phyloP scores from a whole-genome alignment of 64 coral and sea anemone species.

The Stichodactyla mertensii region DNA sequence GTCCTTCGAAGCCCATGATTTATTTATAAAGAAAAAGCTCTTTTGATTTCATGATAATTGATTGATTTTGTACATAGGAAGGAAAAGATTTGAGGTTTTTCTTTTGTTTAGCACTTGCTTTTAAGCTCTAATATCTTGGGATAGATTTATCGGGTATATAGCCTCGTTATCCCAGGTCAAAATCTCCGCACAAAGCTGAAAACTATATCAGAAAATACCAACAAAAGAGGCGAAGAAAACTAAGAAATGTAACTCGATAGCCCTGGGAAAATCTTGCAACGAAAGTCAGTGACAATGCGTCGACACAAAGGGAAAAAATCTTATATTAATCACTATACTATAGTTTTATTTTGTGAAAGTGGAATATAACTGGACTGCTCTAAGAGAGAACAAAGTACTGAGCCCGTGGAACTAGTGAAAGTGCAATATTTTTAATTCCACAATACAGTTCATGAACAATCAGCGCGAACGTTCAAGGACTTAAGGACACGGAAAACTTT shows the following conservation, averaged over 20 bases:
- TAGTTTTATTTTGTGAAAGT: too few relatives aligned
- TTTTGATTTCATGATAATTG: not conserved
- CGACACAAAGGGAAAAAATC: too few relatives aligned
- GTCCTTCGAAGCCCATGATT: not conserved
- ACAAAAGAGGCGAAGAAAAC: not conserved
- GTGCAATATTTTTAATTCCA: not conserved
- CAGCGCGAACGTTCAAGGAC: not conserved
- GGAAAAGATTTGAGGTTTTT: not conserved
- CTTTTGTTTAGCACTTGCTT: constrained; percentile 23
- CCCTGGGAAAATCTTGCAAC: not conserved
- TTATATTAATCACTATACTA: too few relatives aligned
- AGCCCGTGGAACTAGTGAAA: not conserved
- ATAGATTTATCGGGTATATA: not conserved
- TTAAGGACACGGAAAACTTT: not conserved
- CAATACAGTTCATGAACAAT: not conserved
- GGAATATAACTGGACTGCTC: not conserved
- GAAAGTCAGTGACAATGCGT: not conserved
- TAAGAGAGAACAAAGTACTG: not conserved
- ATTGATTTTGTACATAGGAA: not conserved
- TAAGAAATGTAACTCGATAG: not conserved
- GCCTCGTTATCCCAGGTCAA: not conserved
- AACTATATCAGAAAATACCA: constrained; percentile 5
- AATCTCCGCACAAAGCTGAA: not conserved
- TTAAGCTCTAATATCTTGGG: not conserved
- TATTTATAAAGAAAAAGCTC: not conserved